phyloP scores from a whole-genome alignment of 1,140 invertebrate genomes.

The Neodiprion lecontei region DNA sequence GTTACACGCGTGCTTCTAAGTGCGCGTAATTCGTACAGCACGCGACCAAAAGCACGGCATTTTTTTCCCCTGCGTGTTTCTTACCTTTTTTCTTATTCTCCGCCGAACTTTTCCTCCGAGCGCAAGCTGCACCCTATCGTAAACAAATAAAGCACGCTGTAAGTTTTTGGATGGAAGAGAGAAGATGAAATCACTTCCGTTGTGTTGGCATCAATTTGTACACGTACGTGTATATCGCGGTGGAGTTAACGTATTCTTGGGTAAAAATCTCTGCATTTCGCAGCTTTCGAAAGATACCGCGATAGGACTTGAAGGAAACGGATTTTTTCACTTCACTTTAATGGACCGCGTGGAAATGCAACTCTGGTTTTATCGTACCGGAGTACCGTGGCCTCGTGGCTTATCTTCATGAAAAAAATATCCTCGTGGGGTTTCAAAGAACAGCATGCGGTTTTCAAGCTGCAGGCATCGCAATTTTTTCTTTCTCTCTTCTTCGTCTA shows the following conservation, averaged over 20 bases:
- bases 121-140: neutral
- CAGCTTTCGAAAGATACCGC: neutral
- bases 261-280: neutral
- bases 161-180: too few species aligned
- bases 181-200: neutral
- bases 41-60: slow-evolving; percentile 19
- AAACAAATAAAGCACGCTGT: neutral
- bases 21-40: slow-evolving; percentile 13
- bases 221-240: neutral
- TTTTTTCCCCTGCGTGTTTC: neutral
- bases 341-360: too few species aligned
- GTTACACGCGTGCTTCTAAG: neutral
- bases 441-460: too few species aligned
- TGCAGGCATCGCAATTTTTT: neutral
- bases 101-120: neutral
- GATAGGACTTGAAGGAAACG: neutral
- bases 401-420: too few species aligned
- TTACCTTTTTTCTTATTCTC: neutral
- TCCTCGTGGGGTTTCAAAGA: too few species aligned
- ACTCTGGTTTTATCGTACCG: too few species aligned
- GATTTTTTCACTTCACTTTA: too few species aligned
- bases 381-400: too few species aligned
- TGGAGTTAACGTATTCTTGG: neutral
- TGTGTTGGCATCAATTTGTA: neutral
- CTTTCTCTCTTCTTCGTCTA: neutral